phyloP scores from a whole-genome alignment of 2,888 invertebrate species.

The Congeria kusceri region DNA sequence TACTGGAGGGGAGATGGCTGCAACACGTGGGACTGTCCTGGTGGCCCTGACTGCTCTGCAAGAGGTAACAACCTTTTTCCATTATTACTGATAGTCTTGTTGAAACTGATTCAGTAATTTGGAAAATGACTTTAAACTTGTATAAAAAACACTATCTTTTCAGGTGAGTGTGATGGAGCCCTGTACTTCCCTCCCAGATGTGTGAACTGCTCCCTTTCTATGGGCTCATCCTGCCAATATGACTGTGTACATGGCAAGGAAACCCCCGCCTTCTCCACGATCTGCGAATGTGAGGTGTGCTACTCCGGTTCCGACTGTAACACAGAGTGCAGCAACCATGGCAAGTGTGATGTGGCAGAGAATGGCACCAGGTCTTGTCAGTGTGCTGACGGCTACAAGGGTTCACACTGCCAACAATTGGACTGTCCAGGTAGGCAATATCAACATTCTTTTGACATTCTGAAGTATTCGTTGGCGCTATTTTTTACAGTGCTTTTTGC shows the following conservation, averaged over 20 bases:
- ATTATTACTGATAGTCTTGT: too few species aligned
- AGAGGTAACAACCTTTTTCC: slow-evolving; percentile 71
- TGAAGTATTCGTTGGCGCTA: too few species aligned
- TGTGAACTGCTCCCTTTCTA: slow-evolving; percentile 70
- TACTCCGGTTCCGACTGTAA: slow-evolving; percentile 70
- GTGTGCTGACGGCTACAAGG: slow-evolving; percentile 71
- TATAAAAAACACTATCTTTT: too few species aligned
- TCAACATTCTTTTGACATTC: too few species aligned
- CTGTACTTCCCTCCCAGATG: slow-evolving; percentile 67
- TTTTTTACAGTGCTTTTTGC: too few species aligned
- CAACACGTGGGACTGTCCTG: slow-evolving; percentile 71
- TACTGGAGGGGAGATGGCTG: slow-evolving; percentile 73
- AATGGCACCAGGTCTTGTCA: slow-evolving; percentile 51
- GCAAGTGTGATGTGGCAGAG: slow-evolving; percentile 55
- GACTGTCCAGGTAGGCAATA: slow-evolving; percentile 73
- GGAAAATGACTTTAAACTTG: too few species aligned
- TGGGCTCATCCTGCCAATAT: slow-evolving; percentile 73
- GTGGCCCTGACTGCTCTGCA: slow-evolving; percentile 70
- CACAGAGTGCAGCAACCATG: slow-evolving; percentile 68
- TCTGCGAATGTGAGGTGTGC: slow-evolving; percentile 72
- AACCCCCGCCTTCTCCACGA: slow-evolving; percentile 58
- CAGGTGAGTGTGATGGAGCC: slow-evolving; percentile 70
- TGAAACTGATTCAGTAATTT: too few species aligned
- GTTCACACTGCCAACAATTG: slow-evolving; percentile 67
- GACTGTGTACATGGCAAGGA: slow-evolving; percentile 74